phyloP scores from a whole-genome alignment of 2,797 vertebrate species.

The Yasuhikotakia modesta region DNA sequence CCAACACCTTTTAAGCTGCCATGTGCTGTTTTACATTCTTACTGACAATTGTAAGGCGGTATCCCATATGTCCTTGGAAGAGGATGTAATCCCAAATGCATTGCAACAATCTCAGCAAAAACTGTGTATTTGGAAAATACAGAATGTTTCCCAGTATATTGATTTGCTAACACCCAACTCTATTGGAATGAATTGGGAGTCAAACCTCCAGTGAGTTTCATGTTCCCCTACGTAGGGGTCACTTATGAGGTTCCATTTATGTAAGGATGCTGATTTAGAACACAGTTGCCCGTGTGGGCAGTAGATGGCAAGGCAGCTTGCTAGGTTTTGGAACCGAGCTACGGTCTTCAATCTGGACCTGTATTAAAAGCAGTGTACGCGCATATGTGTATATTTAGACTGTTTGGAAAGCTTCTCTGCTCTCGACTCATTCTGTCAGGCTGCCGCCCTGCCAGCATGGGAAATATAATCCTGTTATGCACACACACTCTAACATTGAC shows the following conservation, averaged over 20 bases:
- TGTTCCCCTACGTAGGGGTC: too few relatives aligned
- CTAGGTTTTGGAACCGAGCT: constrained; percentile 16
- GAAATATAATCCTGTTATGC: constrained; percentile 45
- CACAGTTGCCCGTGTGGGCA: neutral
- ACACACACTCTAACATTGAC: constrained; percentile 34
- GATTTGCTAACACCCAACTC: too few relatives aligned
- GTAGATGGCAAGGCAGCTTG: neutral
- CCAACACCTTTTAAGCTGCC: neutral
- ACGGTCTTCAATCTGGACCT: constrained; percentile 13
- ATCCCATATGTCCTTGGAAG: neutral
- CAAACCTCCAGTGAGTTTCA: too few relatives aligned
- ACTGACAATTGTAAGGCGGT: neutral
- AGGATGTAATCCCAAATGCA: neutral
- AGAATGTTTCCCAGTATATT: too few relatives aligned
- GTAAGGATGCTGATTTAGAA: neutral
- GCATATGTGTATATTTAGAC: constrained; percentile 34
- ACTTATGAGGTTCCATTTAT: too few relatives aligned
- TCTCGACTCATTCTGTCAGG: constrained; percentile 40
- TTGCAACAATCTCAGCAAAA: neutral
- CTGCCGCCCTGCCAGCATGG: constrained; percentile 35
- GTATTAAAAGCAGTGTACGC: constrained; percentile 21
- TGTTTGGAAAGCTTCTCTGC: constrained; percentile 40
- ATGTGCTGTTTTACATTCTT: too few relatives aligned
- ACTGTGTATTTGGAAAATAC: too few relatives aligned
- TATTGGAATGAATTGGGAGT: too few relatives aligned